Base-by-base conservation (phyloP, 2,113 vertebrate species). In the Pteruthius melanotis region DNA sequence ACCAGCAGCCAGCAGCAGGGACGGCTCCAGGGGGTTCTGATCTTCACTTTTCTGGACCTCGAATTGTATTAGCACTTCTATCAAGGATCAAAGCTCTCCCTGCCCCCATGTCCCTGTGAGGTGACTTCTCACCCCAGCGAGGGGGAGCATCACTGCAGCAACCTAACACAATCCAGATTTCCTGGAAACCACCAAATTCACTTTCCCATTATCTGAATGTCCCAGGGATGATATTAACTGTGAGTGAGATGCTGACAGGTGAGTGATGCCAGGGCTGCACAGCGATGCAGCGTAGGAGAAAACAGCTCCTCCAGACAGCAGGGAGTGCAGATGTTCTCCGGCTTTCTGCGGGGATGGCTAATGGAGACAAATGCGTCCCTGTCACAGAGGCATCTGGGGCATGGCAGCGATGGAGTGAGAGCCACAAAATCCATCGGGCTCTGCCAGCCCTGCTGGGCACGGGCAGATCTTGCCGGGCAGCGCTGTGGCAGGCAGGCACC, bases 351-450 rank as follows among this genome's bases (percentile, higher is more conserved):
- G 60, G 27, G 61, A 40, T 3, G 3, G 61, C 52, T 94, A 47
- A 90, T 64, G 47, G 60, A 60, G 70, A 95, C 57, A 83, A 90
- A 87, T 27, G 35, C 59, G 81, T 78, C 68, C 70, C 54, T 39
- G 40, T 37, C 5, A 7, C 81, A 89, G 65, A 69, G 45, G 24
- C 44, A 61, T 30, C 66, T 27, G 4, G 71, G 76, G 27, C 44
- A 56, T 0, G 0, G 64, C 81, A 84, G 84, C 0, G 0, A 28
- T 49, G 4, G 35, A 47, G 65, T 17, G n/a, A 2, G 3, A 69
- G 40, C 21, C 1, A 5, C 3, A 16, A 23, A 7, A 4, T 6
- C 39, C 4, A 2, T 4, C 0, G 0, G 45, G 20, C 40, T 66
- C 61, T 91, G 74, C 63, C 42, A 52, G 61, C 42, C 52, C 37